Evolutionary conservation across 92 coral and sea anemone genomes (phyloP).

Genomic region (Scolanthus callimorphus): DNA sequence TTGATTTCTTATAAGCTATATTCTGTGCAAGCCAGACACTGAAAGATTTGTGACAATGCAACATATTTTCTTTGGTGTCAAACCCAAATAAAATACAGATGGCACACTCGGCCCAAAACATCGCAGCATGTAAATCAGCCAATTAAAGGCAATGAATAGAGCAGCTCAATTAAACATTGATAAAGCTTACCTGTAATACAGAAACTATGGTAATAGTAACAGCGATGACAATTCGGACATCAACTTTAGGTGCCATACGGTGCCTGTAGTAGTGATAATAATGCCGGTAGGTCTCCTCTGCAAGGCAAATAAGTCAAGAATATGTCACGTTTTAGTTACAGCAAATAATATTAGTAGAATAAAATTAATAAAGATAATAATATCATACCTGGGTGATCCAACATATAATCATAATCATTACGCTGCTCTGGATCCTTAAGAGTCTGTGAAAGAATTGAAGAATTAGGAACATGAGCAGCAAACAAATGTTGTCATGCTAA

Average conservation of each 20-base stretch:
- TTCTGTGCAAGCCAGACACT: too few relatives aligned
- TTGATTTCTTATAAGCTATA: too few relatives aligned
- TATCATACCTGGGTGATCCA: constrained; percentile 88
- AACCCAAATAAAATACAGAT: too few relatives aligned
- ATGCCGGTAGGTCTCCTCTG: constrained; percentile 98
- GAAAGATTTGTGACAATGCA: too few relatives aligned
- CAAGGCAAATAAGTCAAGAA: constrained; percentile 4
- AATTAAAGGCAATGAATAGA: too few relatives aligned
- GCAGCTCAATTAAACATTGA: too few relatives aligned
- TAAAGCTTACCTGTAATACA: constrained; percentile 71
- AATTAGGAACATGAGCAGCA: too few relatives aligned
- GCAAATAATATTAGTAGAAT: not conserved
- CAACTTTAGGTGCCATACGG: constrained; percentile 89
- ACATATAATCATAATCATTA: constrained; percentile 95
- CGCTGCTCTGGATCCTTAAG: constrained; percentile 95
- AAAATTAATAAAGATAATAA: not conserved
- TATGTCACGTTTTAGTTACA: not conserved
- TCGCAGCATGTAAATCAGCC: too few relatives aligned
- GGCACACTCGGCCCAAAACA: too few relatives aligned
- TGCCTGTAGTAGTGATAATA: constrained; percentile 92
- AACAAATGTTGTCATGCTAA: too few relatives aligned
- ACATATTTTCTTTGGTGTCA: too few relatives aligned
- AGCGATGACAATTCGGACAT: constrained; percentile 92
- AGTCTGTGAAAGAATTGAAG: too few relatives aligned
- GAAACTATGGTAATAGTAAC: constrained; percentile 86